Evolutionary conservation across 2,888 invertebrate genomes (phyloP), one percentile per base, ranked within the genome.

Genomic region (Lampropteryx suffumata): DNA sequence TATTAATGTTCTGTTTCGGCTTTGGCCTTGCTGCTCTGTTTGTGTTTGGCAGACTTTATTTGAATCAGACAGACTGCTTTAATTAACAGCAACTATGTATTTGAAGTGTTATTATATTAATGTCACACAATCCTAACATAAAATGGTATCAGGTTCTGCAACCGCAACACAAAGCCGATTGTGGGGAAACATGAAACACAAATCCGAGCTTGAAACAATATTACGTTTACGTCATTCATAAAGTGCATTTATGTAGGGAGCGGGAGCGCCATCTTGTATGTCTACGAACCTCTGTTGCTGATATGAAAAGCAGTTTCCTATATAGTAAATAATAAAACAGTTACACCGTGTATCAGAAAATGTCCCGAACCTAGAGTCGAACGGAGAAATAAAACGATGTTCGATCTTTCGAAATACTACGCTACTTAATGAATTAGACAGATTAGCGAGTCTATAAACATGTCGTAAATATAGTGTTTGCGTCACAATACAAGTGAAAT

Each of bases 251-350:
- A 76, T 76, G 76, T 74, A 68, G 65, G 68, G 73, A 76, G 71
- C 71, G 66, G 66, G 76, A 70, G 71, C 74, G 75, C 69, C 73
- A 79, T 81, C 79, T 82, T 82, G 76, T 81, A 71, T 71, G 68
- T 70, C 71, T 77, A 69, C 65, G 67, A 67, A 72, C 67, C 71
- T 71, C 82, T 87, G 86, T 74, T 82, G 62, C 75, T 87, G 86
- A 86, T 84, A 78, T 86, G 85, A 87, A 88, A 87, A 86, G 84
- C 84, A 76, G 78, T 83, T 82, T 82, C 78, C 79, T 66, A 73
- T 77, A 66, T 55, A 76, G 71, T 76, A 84, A 82, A 87, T 87
- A 86, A 87, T 84, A 79, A 75, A 78, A 67, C 50, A 57, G 48
- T 40, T 45, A 49, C 48, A 44, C 27, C 46, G 27, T 51, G 46